Evolutionary conservation across 2,797 vertebrate genomes (phyloP).

Genomic region (Yasuhikotakia modesta): DNA sequence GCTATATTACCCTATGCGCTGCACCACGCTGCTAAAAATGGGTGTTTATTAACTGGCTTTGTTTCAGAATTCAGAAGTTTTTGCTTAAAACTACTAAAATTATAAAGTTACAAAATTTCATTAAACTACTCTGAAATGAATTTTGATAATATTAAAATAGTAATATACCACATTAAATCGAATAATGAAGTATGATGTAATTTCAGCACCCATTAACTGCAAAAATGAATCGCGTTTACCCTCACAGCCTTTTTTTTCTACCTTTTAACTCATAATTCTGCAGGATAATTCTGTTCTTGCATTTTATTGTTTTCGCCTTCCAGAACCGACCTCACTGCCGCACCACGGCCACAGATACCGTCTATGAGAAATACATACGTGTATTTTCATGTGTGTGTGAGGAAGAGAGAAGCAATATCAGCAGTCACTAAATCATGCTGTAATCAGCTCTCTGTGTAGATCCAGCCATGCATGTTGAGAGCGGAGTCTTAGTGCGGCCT

Average conservation of each 20-base stretch:
- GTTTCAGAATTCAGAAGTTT: not conserved
- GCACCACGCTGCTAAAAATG: not conserved
- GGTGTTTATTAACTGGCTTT: not conserved
- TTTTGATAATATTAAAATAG: too few species aligned
- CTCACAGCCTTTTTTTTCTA: too few species aligned
- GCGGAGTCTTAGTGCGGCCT: constrained; percentile 68
- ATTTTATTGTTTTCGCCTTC: not conserved
- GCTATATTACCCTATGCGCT: too few species aligned
- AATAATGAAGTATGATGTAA: too few species aligned
- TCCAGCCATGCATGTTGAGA: constrained; percentile 66
- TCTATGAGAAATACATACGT: constrained; percentile 25
- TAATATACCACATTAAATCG: too few species aligned
- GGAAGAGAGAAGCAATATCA: constrained; percentile 48
- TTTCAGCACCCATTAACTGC: too few species aligned
- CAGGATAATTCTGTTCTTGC: not conserved
- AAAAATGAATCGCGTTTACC: too few species aligned
- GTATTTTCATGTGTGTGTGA: constrained; percentile 27
- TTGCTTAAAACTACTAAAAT: not conserved
- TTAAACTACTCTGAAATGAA: too few species aligned
- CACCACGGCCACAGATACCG: not conserved
- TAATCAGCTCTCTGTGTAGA: constrained; percentile 69
- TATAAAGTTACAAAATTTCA: too few species aligned
- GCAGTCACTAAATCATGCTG: constrained; percentile 78
- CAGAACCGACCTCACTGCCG: not conserved
- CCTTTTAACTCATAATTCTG: not conserved